phyloP scores from a whole-genome alignment of 2,797 vertebrate species.

The Tangara arthus region DNA sequence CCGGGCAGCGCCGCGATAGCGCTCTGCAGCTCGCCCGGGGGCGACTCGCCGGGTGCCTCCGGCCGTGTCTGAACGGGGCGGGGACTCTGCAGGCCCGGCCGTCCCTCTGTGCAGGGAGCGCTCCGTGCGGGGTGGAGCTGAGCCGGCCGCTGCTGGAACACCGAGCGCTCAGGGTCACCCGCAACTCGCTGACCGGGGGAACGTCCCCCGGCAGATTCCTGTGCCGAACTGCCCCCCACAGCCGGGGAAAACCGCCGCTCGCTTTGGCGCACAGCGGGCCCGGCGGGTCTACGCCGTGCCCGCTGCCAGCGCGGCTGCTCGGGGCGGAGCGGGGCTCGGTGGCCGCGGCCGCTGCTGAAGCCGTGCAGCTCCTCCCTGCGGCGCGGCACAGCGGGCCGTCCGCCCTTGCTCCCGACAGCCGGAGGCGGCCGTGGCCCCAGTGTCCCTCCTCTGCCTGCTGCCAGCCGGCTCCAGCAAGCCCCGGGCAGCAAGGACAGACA shows the following conservation, averaged over 20 bases:
- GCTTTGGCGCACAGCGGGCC: not conserved
- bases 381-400: too few species aligned
- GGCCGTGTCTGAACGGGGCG: not conserved
- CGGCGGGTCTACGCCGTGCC: not conserved
- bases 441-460: not conserved
- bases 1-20: not conserved
- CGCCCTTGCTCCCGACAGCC: not conserved
- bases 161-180: not conserved
- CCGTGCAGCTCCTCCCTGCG: not conserved
- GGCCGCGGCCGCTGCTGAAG: not conserved
- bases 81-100: not conserved
- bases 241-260: not conserved
- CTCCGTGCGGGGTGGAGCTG: not conserved
- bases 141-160: not conserved
- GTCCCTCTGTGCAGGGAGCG: accelerated
- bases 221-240: not conserved
- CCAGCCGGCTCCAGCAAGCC: not conserved
- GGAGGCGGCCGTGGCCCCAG: not conserved
- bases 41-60: not conserved
- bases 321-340: not conserved
- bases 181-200: not conserved
- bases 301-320: not conserved
- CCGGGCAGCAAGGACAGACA: accelerated
- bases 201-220: not conserved
- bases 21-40: not conserved